Percentiles rank a stretch among this genome's conserved stretches.
Evolutionary conservation across 2,113 vertebrate genomes (phyloP).

Genomic region (Tyrannus savana): DNA sequence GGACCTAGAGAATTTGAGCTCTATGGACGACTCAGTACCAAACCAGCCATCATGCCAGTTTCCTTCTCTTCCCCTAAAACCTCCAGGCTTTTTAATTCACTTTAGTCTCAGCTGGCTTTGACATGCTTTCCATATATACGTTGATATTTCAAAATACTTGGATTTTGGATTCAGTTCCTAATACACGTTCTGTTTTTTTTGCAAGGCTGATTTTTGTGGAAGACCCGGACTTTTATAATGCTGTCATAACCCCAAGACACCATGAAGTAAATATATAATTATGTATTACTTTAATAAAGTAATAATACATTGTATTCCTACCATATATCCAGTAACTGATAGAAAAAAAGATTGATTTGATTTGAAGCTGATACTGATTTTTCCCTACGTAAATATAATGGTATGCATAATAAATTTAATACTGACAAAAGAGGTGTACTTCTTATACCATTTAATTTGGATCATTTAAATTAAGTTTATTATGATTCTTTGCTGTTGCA

Average conservation of each 20-base stretch:
- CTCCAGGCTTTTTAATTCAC: neutral
- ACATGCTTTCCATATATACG: neutral
- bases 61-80: neutral
- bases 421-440: neutral
- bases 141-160: neutral
- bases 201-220: neutral
- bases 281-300: neutral
- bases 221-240: neutral
- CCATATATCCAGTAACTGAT: neutral
- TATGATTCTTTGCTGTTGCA: neutral
- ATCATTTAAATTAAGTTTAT: neutral
- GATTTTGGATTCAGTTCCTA: neutral
- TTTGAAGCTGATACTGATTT: neutral
- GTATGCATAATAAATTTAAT: neutral
- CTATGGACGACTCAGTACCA: neutral
- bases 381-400: neutral
- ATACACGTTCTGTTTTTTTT: neutral
- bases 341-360: neutral
- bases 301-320: neutral
- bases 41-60: accelerated
- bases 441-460: neutral
- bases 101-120: neutral
- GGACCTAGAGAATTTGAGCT: neutral
- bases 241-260: neutral
- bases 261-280: neutral